Percentiles rank a stretch among this genome's conserved stretches.
phyloP scores from a whole-genome alignment of 2,113 vertebrate species.

The Picathartes gymnocephalus region DNA sequence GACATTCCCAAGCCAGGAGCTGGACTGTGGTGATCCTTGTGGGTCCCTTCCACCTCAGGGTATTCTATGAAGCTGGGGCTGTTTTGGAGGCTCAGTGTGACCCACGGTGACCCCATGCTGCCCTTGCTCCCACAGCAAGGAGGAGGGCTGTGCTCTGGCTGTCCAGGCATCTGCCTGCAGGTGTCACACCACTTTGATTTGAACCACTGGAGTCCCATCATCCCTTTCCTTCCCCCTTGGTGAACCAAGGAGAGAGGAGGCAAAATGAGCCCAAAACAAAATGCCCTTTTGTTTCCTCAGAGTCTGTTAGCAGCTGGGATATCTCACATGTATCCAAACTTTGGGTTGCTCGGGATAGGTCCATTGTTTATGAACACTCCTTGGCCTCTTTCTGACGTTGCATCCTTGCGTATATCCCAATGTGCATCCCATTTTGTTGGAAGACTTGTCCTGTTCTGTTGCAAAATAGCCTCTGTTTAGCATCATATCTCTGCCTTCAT shows the following conservation, averaged over 20 bases:
- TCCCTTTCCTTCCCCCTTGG: not conserved
- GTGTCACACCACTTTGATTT: not conserved
- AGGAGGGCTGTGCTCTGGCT: not conserved
- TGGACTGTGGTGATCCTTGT: not conserved
- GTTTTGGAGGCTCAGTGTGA: not conserved
- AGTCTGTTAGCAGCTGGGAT: not conserved
- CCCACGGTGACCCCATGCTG: rapidly evolving
- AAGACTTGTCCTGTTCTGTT: not conserved
- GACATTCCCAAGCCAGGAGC: not conserved
- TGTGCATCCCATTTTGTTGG: not conserved
- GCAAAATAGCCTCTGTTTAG: not conserved
- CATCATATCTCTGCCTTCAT: not conserved
- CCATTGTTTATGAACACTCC: not conserved
- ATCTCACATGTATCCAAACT: not conserved
- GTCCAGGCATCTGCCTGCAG: not conserved
- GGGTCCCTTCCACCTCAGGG: not conserved
- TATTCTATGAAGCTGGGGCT: not conserved
- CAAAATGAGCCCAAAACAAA: not conserved
- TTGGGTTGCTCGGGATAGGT: not conserved
- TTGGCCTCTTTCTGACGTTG: not conserved
- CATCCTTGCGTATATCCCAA: not conserved
- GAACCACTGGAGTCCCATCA: not conserved
- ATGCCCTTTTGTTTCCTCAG: not conserved
- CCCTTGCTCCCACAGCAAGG: not conserved
- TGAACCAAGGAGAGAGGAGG: not conserved